Conservation (phyloP, 1,140 invertebrate species). For the Phymastichus coffea region DNA sequence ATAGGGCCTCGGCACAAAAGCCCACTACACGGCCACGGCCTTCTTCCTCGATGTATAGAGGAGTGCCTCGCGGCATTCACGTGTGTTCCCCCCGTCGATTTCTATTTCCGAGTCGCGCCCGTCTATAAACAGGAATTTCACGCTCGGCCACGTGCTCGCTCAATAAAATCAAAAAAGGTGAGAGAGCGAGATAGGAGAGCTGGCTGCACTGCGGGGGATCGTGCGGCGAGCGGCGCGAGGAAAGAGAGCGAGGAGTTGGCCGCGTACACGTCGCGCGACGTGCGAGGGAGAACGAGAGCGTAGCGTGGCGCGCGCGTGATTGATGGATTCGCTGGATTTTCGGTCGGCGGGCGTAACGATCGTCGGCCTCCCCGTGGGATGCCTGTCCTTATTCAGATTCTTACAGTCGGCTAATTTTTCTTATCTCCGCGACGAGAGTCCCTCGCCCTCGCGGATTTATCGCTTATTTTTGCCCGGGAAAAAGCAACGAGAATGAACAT, state of each 20-base stretch:
- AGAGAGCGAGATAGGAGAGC: background rate
- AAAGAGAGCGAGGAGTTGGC: too few species aligned
- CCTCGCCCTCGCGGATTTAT: too few species aligned
- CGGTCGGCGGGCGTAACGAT: constrained; percentile 10
- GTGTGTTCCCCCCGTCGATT: background rate
- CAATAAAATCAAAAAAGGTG: background rate
- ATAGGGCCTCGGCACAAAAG: background rate
- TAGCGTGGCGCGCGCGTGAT: background rate
- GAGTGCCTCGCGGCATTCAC: background rate
- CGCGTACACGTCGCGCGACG: too few species aligned
- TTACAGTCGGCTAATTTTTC: too few species aligned
- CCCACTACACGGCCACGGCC: constrained; percentile 12
- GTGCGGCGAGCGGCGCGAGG: background rate
- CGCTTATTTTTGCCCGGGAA: too few species aligned
- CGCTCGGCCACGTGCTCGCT: background rate
- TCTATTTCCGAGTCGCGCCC: background rate
- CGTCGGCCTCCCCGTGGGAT: constrained; percentile 4
- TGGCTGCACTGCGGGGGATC: background rate
- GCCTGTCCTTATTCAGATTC: background rate
- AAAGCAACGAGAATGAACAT: too few species aligned
- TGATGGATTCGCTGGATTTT: constrained; percentile 18
- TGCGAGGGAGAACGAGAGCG: too few species aligned
- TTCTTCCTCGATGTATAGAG: background rate
- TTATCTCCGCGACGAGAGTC: too few species aligned
- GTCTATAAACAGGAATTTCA: constrained; percentile 20